Base-by-base conservation (phyloP, 2,797 vertebrate species). In the Geotrypetes seraphini region DNA sequence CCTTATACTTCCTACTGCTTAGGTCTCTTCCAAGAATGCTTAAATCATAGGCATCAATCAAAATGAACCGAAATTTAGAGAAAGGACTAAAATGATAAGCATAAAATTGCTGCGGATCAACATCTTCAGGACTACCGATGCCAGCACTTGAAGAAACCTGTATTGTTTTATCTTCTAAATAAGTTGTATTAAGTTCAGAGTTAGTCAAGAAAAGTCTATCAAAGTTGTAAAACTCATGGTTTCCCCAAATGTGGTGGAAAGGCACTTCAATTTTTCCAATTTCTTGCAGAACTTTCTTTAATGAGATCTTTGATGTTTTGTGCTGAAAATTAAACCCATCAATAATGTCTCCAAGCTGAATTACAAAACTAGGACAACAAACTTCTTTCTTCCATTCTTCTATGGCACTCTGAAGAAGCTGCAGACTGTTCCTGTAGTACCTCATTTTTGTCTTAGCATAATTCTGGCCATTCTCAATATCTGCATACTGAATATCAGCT, bases 181-280 rank as follows among this genome's bases (percentile, higher is more conserved):
- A 9, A 4, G 59, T 53, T 33, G 79, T 90, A 73, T 89, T 87
- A 31, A 98, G 84, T 24, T 42, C 25, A 0, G 68, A 93, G 4
- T 22, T 31, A 10, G 53, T 38, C 46, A 96, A 72, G 16, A 47
- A 50, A 16, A 71, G 60, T 50, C 92, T 63, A 52, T 63, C 85
- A 71, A 96, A 98, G 69, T 96, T 97, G 11, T 97, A 98, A 5
- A 96, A 78, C 60, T 98, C 94, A 13, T 98, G 93, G 59, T 98
- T 97, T 1, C 93, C 93, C 94, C 92, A 97, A 0, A 85, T 73
- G n/a, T 97, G 92, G 36, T 94, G 88, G 2, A 91, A 82, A n/a
- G 78, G 60, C 17, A 35, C 55, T 2, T 49, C 43, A 16, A 78
- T 41, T 47, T 34, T 62, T 34, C 63, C 22, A 44, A 96, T 73